Conservation (phyloP, 2,888 invertebrate species). For the Poecilus cupreus region DNA sequence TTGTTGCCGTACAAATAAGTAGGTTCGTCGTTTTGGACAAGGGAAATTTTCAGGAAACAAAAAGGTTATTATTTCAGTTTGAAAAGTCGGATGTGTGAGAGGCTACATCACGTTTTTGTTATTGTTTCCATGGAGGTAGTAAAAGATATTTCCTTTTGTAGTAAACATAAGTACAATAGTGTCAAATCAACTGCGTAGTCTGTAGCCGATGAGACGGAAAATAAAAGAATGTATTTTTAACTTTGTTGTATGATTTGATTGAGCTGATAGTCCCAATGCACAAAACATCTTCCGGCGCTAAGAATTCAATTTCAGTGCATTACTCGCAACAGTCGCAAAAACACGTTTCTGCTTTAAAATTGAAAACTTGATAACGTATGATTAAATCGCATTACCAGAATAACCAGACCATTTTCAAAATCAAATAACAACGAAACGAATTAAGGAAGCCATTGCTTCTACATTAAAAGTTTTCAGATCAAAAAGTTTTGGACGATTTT, state of each 20-base stretch:
- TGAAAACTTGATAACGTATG: slow-evolving; percentile 28
- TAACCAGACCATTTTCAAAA: neutral
- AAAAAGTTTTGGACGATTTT: neutral
- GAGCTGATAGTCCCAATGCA: neutral
- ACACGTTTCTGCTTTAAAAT: slow-evolving; percentile 13
- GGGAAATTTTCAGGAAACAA: too few species aligned
- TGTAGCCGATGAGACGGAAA: neutral
- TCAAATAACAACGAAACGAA: slow-evolving; percentile 1
- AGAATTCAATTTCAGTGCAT: slow-evolving; percentile 9
- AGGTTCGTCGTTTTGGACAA: too few species aligned
- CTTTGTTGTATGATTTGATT: neutral
- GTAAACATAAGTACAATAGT: too few species aligned
- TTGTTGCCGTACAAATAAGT: too few species aligned
- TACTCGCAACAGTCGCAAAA: neutral
- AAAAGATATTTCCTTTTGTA: too few species aligned
- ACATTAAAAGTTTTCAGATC: slow-evolving; percentile 16
- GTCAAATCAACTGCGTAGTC: too few species aligned
- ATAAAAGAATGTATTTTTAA: neutral
- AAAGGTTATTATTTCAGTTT: too few species aligned
- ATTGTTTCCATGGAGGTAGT: too few species aligned
- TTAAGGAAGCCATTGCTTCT: neutral
- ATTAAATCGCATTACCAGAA: slow-evolving; percentile 13
- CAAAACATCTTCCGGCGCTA: neutral
- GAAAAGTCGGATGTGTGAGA: too few species aligned
- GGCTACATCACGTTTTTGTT: too few species aligned